phyloP scores from a whole-genome alignment of 1,140 invertebrate species.

The Ips typographus region DNA sequence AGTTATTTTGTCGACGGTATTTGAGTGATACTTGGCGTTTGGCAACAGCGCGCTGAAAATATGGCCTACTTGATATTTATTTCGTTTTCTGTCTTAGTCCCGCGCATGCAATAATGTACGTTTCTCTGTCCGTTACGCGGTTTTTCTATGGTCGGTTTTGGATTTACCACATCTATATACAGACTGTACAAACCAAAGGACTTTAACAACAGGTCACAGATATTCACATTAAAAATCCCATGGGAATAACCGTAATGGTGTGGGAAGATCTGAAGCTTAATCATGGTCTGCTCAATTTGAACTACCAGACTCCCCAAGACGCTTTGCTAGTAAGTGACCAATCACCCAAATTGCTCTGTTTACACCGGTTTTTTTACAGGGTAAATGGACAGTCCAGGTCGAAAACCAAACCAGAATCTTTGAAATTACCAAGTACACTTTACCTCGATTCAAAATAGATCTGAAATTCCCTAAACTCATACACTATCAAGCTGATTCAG shows the following conservation, averaged over 20 bases:
- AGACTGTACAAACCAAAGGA: too few species aligned
- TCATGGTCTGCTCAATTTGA: slow-evolving; percentile 58
- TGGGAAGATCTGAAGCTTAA: slow-evolving; percentile 60
- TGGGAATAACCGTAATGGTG: slow-evolving; percentile 59
- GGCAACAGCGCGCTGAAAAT: too few species aligned
- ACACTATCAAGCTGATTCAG: slow-evolving; percentile 55
- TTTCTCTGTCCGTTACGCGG: too few species aligned
- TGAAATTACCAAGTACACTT: slow-evolving; percentile 63
- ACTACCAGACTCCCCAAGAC: slow-evolving; percentile 58
- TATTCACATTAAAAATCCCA: slow-evolving; percentile 64
- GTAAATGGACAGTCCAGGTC: slow-evolving; percentile 60
- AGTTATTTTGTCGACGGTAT: too few species aligned
- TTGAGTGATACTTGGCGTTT: too few species aligned
- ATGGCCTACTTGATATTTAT: too few species aligned
- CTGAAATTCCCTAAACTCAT: slow-evolving; percentile 63
- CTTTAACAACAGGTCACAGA: slow-evolving; percentile 52
- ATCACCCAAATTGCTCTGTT: slow-evolving; percentile 1
- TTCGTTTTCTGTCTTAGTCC: too few species aligned
- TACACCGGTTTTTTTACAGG: slow-evolving; percentile 48
- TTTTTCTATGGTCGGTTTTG: too few species aligned
- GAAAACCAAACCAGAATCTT: slow-evolving; percentile 57
- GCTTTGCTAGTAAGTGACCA: slow-evolving; percentile 53
- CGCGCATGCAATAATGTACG: too few species aligned
- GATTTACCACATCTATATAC: too few species aligned
- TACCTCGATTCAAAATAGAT: slow-evolving; percentile 68